phyloP scores from a whole-genome alignment of 2,888 invertebrate genomes.

The Hypena proboscidalis region DNA sequence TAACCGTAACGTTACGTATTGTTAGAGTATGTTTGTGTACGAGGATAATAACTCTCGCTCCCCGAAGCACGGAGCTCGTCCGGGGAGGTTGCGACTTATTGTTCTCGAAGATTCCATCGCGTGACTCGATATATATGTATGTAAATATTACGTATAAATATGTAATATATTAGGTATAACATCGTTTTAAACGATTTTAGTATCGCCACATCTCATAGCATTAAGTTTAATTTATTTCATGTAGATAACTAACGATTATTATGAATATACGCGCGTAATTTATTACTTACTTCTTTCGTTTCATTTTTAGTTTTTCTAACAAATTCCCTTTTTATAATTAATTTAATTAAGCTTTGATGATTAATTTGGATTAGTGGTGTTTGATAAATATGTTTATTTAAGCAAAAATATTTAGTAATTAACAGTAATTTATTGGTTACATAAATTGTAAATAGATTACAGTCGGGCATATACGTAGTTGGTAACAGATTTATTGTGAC shows the following conservation, averaged over 20 bases:
- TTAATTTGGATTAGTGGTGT: conserved; percentile 38
- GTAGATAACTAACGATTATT: conserved; percentile 65
- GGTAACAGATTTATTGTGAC: conserved; percentile 32
- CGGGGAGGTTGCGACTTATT: conserved; percentile 79
- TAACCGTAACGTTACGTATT: conserved; percentile 43
- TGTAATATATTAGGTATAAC: conserved; percentile 34
- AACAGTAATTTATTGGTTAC: conserved; percentile 28
- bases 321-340: conserved; percentile 40
- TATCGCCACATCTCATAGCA: conserved; percentile 41
- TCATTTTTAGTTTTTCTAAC: conserved; percentile 50
- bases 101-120: conserved; percentile 55
- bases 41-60: conserved; percentile 79
- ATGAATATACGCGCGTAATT: conserved; percentile 73
- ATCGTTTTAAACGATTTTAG: conserved; percentile 32
- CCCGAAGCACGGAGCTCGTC: conserved; percentile 39
- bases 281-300: conserved; percentile 59
- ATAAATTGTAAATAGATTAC: conserved; percentile 29
- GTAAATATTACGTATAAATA: conserved; percentile 39
- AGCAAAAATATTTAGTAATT: conserved; percentile 32
- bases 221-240: conserved; percentile 51
- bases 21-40: conserved; percentile 47
- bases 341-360: conserved; percentile 33
- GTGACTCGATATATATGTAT: conserved; percentile 24
- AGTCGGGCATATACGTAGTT: conserved; percentile 18
- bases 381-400: conserved; percentile 39